Evolutionary conservation across 2,113 vertebrate genomes (phyloP), one percentile per base, ranked within the genome.

Genomic region (Cisticola juncidis): DNA sequence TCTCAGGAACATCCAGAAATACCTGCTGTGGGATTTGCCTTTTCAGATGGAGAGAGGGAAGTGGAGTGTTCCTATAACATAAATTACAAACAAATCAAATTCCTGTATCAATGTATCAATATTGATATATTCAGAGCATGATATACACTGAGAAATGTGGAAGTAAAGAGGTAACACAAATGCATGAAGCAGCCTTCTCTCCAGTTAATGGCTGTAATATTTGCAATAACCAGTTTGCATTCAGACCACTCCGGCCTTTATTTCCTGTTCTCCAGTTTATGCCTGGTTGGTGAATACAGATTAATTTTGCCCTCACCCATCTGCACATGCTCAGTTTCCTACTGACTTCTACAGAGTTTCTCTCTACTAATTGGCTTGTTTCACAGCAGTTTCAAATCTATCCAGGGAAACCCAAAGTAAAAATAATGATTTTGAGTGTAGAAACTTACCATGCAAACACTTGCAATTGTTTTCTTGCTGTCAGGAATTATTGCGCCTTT

Each of bases 391-490:
- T 93, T 71, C 33, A 47, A 78, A 87, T 74, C 29, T 47, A 57
- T 38, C 51, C 81, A 85, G 38, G 89, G n/a, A 47, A 65, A 86
- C 5, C 7, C 51, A 77, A 68, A 70, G 29, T 18, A 35, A 69
- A 91, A 82, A 80, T 26, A 58, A 65, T 10, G 42, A 42, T 64
- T 54, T 40, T 57, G n/a, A 80, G 14, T 15, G 12, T 13, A 80
- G 58, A 69, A 90, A 73, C 79, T 94, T 92, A 90, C 54, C 81
- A 94, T 48, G 81, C 70, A 81, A 91, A 92, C 56, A 62, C 26
- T 62, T 79, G 23, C 51, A 96, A 88, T 50, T 54, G 42, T 61
- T 69, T 53, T 70, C 82, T 93, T 69, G 48, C 45, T 66, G 71
- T 17, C 51, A 64, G 65, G 47, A 92, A 61, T 88, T 92, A 81